Conservation (phyloP, 2,797 vertebrate genomes). For the Protosalanx chinensis region DNA sequence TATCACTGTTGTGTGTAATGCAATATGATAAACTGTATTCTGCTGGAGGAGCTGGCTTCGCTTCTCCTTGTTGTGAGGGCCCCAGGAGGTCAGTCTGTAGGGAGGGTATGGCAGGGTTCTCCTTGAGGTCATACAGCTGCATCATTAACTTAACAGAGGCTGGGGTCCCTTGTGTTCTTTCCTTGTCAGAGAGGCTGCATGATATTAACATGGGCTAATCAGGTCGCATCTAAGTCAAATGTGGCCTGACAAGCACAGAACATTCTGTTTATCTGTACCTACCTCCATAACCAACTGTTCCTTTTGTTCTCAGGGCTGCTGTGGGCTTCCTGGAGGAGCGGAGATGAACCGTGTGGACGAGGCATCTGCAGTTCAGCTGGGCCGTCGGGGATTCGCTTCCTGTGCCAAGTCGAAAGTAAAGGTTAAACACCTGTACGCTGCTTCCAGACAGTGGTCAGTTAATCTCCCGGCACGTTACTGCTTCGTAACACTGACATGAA, state of each 20-base stretch:
- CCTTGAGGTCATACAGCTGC: background rate
- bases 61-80: background rate
- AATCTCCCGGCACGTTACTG: background rate
- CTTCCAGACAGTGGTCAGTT: background rate
- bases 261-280: constrained; percentile 37
- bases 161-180: constrained; percentile 41
- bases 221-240: constrained; percentile 59
- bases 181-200: constrained; percentile 52
- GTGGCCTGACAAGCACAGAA: constrained; percentile 50
- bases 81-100: background rate
- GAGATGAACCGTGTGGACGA: background rate
- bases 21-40: constrained; percentile 46
- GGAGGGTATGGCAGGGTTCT: background rate
- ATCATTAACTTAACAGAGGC: constrained; percentile 26
- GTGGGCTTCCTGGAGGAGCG: background rate
- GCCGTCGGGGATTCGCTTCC: background rate
- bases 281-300: constrained; percentile 26
- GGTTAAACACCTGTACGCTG: background rate
- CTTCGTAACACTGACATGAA: background rate
- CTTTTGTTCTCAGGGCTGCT: constrained; percentile 22
- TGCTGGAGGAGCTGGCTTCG: background rate
- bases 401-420: background rate
- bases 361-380: background rate
- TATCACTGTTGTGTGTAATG: constrained; percentile 43
- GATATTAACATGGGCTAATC: constrained; percentile 59